Conservation (phyloP, 2,888 invertebrate species). For the Diarsia dahlii region DNA sequence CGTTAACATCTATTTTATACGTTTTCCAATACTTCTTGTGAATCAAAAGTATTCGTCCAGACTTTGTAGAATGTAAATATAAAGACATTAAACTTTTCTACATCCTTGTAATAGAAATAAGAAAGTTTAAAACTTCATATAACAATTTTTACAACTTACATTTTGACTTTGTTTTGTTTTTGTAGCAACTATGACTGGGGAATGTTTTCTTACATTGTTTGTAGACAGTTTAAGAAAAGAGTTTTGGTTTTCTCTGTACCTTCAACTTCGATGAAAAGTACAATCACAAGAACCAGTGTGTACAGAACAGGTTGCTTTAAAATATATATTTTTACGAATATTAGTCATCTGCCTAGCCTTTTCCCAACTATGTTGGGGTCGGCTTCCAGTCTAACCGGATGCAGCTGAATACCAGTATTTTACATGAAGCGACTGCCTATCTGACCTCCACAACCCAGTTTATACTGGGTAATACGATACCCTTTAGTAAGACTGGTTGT, state of each 20-base stretch:
- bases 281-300: neutral
- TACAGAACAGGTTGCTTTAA: neutral
- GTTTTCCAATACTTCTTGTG: slow-evolving; percentile 21
- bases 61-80: slow-evolving; percentile 46
- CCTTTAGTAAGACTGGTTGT: too few relatives aligned
- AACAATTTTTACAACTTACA: slow-evolving; percentile 15
- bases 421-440: too few relatives aligned
- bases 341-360: too few relatives aligned
- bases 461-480: too few relatives aligned
- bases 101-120: slow-evolving; percentile 14
- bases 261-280: neutral
- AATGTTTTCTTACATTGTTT: slow-evolving; percentile 16
- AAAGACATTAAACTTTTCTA: slow-evolving; percentile 22
- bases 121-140: slow-evolving; percentile 19
- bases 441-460: too few relatives aligned
- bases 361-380: too few relatives aligned
- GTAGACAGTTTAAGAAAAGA: neutral
- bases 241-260: neutral
- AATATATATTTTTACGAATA: neutral
- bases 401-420: too few relatives aligned
- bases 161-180: slow-evolving; percentile 13
- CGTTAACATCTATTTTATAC: slow-evolving; percentile 53
- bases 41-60: neutral
- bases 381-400: too few relatives aligned
- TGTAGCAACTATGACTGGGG: neutral